Conservation (phyloP, 2,797 vertebrate species). For the Hydrophis major region DNA sequence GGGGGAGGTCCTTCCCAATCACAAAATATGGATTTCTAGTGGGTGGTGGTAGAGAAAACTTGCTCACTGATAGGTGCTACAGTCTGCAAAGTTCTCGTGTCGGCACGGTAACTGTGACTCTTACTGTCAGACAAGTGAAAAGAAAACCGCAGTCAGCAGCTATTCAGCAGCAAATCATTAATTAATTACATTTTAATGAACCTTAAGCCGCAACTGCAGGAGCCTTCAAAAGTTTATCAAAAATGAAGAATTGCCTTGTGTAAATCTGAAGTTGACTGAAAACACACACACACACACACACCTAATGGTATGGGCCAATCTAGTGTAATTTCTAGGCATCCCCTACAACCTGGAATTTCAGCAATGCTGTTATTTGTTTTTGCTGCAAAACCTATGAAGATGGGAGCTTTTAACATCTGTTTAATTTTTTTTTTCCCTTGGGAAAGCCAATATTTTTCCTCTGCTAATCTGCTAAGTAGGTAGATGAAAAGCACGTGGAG, state of each 20-base stretch:
- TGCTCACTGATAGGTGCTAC: slow-evolving; percentile 77
- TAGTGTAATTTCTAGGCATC: slow-evolving; percentile 74
- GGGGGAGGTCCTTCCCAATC: slow-evolving; percentile 65
- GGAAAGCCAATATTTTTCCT: slow-evolving; percentile 35
- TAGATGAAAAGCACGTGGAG: slow-evolving; percentile 21
- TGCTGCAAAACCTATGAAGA: slow-evolving; percentile 63
- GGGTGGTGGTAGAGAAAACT: slow-evolving; percentile 34
- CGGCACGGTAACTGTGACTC: slow-evolving; percentile 81
- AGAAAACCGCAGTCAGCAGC: slow-evolving; percentile 84
- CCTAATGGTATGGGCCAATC: slow-evolving; percentile 71
- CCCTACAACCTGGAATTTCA: slow-evolving; percentile 72
- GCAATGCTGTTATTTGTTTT: slow-evolving; percentile 69
- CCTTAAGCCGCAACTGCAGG: slow-evolving; percentile 82
- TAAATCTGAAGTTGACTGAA: slow-evolving; percentile 78
- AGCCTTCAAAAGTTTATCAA: slow-evolving; percentile 87
- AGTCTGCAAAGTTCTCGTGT: slow-evolving; percentile 81
- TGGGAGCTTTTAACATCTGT: slow-evolving; percentile 68
- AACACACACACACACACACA: slow-evolving; percentile 40
- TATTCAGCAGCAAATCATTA: slow-evolving; percentile 86
- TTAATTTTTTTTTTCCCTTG: slow-evolving; percentile 33
- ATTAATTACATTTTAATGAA: slow-evolving; percentile 90
- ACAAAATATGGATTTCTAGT: slow-evolving; percentile 65
- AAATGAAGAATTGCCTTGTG: slow-evolving; percentile 85
- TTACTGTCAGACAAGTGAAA: slow-evolving; percentile 80
- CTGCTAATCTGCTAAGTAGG: slow-evolving; percentile 48